Conservation (phyloP, 2,888 invertebrate genomes). For the Mesoligia furuncula region DNA sequence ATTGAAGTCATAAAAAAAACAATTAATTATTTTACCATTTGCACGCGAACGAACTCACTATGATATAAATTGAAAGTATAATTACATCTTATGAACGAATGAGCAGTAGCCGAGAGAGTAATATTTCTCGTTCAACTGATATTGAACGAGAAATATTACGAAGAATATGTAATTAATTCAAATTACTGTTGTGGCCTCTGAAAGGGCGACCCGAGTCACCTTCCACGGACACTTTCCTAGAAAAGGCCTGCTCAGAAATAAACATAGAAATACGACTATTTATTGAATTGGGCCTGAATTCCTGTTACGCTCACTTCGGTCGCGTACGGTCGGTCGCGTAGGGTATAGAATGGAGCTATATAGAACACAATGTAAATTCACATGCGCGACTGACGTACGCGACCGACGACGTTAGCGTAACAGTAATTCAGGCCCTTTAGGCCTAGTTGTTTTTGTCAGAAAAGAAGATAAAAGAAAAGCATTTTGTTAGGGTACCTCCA, state of each 20-base stretch:
- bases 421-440: no score
- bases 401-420: no score
- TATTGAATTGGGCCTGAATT: neutral
- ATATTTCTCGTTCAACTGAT: no score
- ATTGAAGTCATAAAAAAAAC: no score
- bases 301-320: no score
- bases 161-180: slow-evolving; percentile 43
- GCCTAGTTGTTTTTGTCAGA: neutral
- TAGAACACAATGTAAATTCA: no score
- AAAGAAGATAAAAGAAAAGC: neutral
- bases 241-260: neutral
- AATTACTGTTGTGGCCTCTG: slow-evolving; percentile 7
- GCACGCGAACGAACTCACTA: no score
- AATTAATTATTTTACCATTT: no score
- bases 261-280: neutral
- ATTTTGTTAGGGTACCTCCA: neutral
- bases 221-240: neutral
- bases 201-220: neutral
- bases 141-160: slow-evolving; percentile 42
- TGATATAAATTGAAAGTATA: slow-evolving; percentile 8
- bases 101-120: slow-evolving; percentile 20
- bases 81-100: slow-evolving; percentile 35
- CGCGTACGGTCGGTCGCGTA: no score
- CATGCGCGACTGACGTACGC: no score
- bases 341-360: no score